Evolutionary conservation across 2,113 vertebrate species (phyloP).

Genomic region (Climacteris rufus): DNA sequence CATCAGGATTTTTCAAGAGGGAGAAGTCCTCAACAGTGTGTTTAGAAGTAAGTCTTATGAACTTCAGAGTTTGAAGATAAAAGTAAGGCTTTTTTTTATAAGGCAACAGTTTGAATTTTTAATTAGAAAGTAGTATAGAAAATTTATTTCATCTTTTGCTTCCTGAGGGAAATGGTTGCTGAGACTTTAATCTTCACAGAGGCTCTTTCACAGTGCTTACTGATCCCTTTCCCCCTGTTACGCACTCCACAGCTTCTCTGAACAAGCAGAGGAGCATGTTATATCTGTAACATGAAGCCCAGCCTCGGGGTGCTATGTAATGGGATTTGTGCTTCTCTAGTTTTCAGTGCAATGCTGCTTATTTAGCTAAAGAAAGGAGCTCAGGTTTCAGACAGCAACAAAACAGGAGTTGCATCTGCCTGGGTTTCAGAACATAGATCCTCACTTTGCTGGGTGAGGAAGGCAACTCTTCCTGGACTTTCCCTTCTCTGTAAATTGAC

Average conservation of each 20-base stretch:
- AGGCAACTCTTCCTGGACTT: background rate
- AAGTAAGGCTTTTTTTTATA: background rate
- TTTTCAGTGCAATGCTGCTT: slow-evolving; percentile 38
- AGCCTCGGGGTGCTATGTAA: slow-evolving; percentile 41
- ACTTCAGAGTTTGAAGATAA: background rate
- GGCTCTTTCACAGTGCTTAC: slow-evolving; percentile 19
- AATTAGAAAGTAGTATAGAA: background rate
- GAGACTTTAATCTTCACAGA: slow-evolving; percentile 54
- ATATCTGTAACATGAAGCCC: slow-evolving; percentile 39
- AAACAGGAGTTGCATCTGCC: background rate
- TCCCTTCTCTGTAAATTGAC: background rate
- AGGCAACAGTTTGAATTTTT: slow-evolving; percentile 1
- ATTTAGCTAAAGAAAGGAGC: slow-evolving; percentile 30
- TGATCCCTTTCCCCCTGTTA: background rate
- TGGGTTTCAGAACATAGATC: background rate
- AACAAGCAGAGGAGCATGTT: slow-evolving; percentile 3
- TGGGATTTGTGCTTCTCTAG: slow-evolving; percentile 45
- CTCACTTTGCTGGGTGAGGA: background rate
- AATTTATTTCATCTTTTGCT: slow-evolving; percentile 33
- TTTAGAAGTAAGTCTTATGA: background rate
- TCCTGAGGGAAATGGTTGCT: slow-evolving; percentile 21
- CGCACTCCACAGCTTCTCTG: background rate
- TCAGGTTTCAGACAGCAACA: slow-evolving; percentile 16
- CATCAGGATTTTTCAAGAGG: background rate
- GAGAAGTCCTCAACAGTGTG: background rate